Evolutionary conservation across 2,888 invertebrate genomes (phyloP).

Genomic region (Agelastica alni): DNA sequence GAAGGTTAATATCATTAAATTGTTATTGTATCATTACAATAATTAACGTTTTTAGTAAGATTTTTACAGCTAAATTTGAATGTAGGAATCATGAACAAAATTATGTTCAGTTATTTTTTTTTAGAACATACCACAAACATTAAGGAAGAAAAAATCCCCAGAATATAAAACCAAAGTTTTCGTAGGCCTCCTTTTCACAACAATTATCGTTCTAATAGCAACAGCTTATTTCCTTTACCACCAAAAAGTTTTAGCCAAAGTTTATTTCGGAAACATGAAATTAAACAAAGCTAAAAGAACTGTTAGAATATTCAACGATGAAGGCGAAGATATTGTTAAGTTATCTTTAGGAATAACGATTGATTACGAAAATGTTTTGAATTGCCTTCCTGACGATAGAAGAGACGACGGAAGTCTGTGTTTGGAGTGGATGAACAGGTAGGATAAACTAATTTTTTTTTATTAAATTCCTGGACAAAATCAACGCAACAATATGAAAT

Average conservation of each 20-base stretch:
- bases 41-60: too few species aligned
- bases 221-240: slow-evolving; percentile 85
- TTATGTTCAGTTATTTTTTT: too few species aligned
- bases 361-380: slow-evolving; percentile 69
- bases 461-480: too few species aligned
- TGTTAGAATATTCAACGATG: slow-evolving; percentile 72
- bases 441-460: too few species aligned
- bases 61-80: too few species aligned
- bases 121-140: slow-evolving; percentile 74
- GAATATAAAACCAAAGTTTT: slow-evolving; percentile 82
- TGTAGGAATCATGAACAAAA: too few species aligned
- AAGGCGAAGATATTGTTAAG: slow-evolving; percentile 71
- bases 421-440: slow-evolving; percentile 76
- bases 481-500: too few species aligned
- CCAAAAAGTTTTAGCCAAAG: slow-evolving; percentile 77
- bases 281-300: slow-evolving; percentile 78
- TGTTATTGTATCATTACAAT: too few species aligned
- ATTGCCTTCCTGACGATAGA: slow-evolving; percentile 68
- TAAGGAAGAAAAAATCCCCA: slow-evolving; percentile 69
- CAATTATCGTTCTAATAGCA: slow-evolving; percentile 79
- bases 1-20: too few species aligned
- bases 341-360: slow-evolving; percentile 69
- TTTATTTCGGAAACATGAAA: slow-evolving; percentile 82
- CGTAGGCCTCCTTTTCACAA: slow-evolving; percentile 78
- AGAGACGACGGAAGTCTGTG: slow-evolving; percentile 71